Base-by-base conservation (phyloP, 1,140 invertebrate species). In the Trichonephila clavipes region DNA sequence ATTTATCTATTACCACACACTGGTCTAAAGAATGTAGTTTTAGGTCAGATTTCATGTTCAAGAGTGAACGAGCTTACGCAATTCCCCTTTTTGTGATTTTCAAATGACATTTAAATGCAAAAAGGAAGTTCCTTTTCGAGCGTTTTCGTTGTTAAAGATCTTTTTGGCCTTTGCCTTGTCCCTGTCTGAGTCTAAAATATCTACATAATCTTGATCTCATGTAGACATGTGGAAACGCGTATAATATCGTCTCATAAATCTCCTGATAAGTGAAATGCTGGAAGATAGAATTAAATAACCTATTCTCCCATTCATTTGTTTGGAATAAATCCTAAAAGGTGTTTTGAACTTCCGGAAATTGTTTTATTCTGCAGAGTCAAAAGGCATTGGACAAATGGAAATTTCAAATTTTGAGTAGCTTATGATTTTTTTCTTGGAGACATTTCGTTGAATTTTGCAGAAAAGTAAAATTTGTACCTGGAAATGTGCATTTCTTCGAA, bases 141-240 rank as follows among this genome's bases (percentile, higher is more conserved):
- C 24, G n/a, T 69, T n/a, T 69, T 21, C n/a, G 14, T 69, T 24
- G n/a, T 1, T 40, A 28, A 28, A 69, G 24, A 69, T 0, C 66
- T 12, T 69, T 69, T 69, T 69, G 66, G 28, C n/a, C 66, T 69
- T 69, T 69, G 66, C 66, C 66, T 69, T 69, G 66, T 24, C n/a
- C 66, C n/a, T 69, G 24, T 69, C 66, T 69, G n/a, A n/a, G 66
- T 69, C 66, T 69, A 24, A 69, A 4, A 24, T 28, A 69, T 24
- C 24, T 69, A 21, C 66, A 69, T 69, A 69, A 69, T 69, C 66
- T 69, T 28, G 66, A 10, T 24, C 66, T 69, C 21, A 69, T 69
- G 66, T 21, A 28, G 66, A 69, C 66, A 69, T 51, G 66, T n/a
- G 8, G 64, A 10, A 66, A n/a, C n/a, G 28, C 28, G 64, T 8